Base-by-base conservation (phyloP, 2,888 invertebrate species). In the Agrenia bidenticulata region DNA sequence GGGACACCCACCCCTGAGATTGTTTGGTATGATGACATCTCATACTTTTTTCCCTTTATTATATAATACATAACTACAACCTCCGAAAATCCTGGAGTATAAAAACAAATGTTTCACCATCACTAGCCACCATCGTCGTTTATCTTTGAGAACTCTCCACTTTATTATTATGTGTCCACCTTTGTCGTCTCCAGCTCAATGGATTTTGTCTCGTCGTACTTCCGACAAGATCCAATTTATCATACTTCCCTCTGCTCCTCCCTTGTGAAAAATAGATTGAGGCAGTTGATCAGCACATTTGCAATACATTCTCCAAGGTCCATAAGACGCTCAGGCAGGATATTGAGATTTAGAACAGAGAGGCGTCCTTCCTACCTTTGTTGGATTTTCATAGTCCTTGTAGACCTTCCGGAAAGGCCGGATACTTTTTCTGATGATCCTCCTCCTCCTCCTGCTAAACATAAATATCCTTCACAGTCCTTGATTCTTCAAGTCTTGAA, bases 1-100 rank as follows among this genome's bases (percentile, higher is more conserved):
- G 96, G 95, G 78, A 93, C 94, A 61, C 97, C 97, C 73, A 89
- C 92, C 76, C 97, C 97, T 68, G 92, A 92, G 82, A 92, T 96
- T 78, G 85, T 93, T 74, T 97, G 97, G 97, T 93, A 90, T 84
- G 96, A 94, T 83, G 7, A 15, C 32, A 32, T 32, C 32, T 32
- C 32, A 4, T 11, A 7, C 32, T 7, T 45, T 19, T 45, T 17
- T 19, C 5, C 5, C 19, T 9, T 39, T 39, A 45, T 45, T 9
- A 45, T 45, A 15, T 5, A 9, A 15, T 19, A 45, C 19, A 45
- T 45, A 15, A 5, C 9, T 17, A 15, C 45, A 45, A 15, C 15
- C n/a, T 32, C 32, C 32, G 32, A 19, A 41, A 42, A 39, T 42
- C 42, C 23, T 39, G n/a, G 11, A 7, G 11, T 32, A 32, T 15